A percentile compares a stretch with the other conserved stretches of the same genome.
Evolutionary conservation across 1,140 invertebrate genomes (phyloP).

Genomic region (Bombus confusus): DNA sequence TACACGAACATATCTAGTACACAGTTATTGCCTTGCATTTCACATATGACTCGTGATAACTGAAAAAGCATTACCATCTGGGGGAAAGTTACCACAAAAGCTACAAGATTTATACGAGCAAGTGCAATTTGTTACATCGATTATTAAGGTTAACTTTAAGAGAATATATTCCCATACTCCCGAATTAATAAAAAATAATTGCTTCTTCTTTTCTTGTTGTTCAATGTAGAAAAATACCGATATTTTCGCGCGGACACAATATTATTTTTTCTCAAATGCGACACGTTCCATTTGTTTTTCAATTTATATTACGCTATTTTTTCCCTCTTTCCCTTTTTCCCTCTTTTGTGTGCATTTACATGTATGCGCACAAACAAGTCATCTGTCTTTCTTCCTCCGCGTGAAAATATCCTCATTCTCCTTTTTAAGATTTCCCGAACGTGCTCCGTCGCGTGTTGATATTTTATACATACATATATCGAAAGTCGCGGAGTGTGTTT

Average conservation of each 20-base stretch:
- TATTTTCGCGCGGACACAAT: not conserved
- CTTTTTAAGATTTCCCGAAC: not conserved
- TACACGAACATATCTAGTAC: too few species aligned
- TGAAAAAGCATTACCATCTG: not conserved
- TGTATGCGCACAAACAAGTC: not conserved
- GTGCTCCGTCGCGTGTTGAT: not conserved
- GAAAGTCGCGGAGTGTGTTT: not conserved
- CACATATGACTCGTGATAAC: too few species aligned
- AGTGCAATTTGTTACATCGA: slow-evolving; percentile 2
- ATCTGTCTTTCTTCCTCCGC: not conserved
- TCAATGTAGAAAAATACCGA: not conserved
- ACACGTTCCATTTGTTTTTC: slow-evolving; percentile 21
- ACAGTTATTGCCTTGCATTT: not conserved
- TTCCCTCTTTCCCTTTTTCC: not conserved
- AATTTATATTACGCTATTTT: not conserved
- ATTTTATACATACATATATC: slow-evolving; percentile 9
- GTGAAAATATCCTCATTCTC: not conserved
- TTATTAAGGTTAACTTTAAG: not conserved
- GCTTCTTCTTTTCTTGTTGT: not conserved
- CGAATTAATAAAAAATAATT: not conserved
- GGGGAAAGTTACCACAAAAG: not conserved
- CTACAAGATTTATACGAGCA: not conserved
- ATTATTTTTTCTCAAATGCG: not conserved
- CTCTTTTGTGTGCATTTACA: slow-evolving; percentile 6
- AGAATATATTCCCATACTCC: not conserved